phyloP scores from a whole-genome alignment of 2,797 vertebrate species.

The Neosalanx taihuensis region DNA sequence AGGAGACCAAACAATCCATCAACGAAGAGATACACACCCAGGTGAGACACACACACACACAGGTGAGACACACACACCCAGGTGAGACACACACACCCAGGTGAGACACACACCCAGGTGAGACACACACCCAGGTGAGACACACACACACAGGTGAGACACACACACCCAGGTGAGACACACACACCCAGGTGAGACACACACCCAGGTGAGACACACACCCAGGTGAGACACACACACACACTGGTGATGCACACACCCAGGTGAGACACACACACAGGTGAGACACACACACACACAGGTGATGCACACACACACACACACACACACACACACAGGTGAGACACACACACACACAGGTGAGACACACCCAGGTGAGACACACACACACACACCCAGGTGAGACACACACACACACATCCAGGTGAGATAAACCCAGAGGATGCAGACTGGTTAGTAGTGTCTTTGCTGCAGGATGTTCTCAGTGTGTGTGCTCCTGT shows the following conservation, averaged over 20 bases:
- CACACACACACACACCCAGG: no score
- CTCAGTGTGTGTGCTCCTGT: neutral
- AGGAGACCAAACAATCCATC: conserved; percentile 86
- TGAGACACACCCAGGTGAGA: neutral
- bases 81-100: neutral
- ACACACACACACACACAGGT: no score
- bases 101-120: neutral
- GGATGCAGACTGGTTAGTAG: no score
- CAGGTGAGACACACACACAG: neutral
- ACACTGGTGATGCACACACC: no score
- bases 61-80: no score
- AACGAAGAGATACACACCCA: conserved; percentile 95
- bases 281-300: neutral
- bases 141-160: no score
- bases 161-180: no score
- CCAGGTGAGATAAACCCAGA: neutral
- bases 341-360: neutral
- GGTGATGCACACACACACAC: neutral
- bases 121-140: no score
- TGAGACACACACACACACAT: no score
- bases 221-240: no score
- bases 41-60: conserved; percentile 41
- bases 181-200: no score
- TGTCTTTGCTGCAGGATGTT: neutral
- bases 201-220: neutral